Evolutionary conservation across 2,888 invertebrate species (phyloP), one percentile per base, ranked within the genome.

Genomic region (Pheosia gnoma): DNA sequence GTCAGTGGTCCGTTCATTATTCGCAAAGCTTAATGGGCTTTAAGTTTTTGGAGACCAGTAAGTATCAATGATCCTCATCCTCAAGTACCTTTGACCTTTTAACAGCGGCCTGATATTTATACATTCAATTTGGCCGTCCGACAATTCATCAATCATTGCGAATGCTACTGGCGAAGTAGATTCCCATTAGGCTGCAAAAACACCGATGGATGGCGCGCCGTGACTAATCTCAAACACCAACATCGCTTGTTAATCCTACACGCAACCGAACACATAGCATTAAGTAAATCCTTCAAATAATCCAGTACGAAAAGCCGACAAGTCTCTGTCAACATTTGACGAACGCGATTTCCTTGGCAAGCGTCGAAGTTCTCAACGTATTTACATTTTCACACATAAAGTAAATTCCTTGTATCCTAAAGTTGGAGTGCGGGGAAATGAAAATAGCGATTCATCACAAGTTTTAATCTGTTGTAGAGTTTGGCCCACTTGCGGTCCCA

Each of bases 371-470:
- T 89, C 83, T 76, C 78, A 76, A 79, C 84, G 84, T 92, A 91
- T 92, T 91, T 91, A 91, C 92, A 91, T 92, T 91, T 91, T 89
- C 88, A 88, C 89, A 91, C 87, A 89, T 88, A 87, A 89, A 91
- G 89, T 88, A 88, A 88, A 91, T 89, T 86, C 80, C 89, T 84
- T 85, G 84, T 84, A 87, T 85, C 86, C 82, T 82, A 82, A 86
- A 89, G 85, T 88, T 85, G 81, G 84, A 86, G 87, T 82, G 84
- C 76, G 80, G 83, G 64, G 80, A 82, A 88, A 87, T 83, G 89
- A 88, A 91, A 90, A 90, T 88, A 89, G 86, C 90, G 87, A 90
- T 91, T 91, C 91, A 89, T 90, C 90, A 90, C 86, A 91, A 91
- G 88, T 91, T 91, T 91, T 91, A 91, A 90, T 90, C 89, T 91